Evolutionary conservation across 92 coral and sea anemone species (phyloP).

Genomic region (Actinernus sp.): DNA sequence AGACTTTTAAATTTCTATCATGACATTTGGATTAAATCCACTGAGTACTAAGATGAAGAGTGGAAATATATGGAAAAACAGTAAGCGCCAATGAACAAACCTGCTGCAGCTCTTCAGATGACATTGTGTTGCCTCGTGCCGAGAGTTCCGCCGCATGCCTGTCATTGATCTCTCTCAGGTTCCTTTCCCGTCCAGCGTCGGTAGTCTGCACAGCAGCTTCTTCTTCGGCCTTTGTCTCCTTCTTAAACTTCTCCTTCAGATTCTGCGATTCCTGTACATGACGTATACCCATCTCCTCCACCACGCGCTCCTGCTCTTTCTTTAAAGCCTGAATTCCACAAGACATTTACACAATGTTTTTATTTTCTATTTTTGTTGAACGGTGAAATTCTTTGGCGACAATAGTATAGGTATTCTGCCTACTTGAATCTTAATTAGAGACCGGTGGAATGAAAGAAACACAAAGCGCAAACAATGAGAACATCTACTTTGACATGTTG

Average conservation of each 20-base stretch:
- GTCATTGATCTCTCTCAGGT: conserved; percentile 86
- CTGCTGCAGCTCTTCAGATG: conserved; percentile 94
- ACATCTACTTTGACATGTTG: too few species aligned
- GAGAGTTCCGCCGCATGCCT: conserved; percentile 94
- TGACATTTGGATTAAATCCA: too few species aligned
- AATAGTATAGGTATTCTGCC: too few species aligned
- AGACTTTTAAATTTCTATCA: too few species aligned
- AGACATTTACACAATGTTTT: too few species aligned
- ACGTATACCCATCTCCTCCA: conserved; percentile 87
- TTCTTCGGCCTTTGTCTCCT: conserved; percentile 73
- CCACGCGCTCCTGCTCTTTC: conserved; percentile 85
- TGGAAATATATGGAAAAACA: too few species aligned
- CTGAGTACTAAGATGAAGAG: too few species aligned
- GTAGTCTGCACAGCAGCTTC: conserved; percentile 48
- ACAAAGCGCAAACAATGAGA: too few species aligned
- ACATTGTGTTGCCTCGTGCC: conserved; percentile 85
- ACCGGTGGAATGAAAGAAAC: too few species aligned
- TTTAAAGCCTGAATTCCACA: conserved; percentile 75
- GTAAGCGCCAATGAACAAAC: too few species aligned
- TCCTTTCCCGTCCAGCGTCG: conserved; percentile 72
- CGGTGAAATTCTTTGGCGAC: too few species aligned
- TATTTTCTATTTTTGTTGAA: neutral
- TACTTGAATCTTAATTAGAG: too few species aligned
- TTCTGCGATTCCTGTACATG: conserved; percentile 85
- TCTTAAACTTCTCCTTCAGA: conserved; percentile 67